phyloP scores from a whole-genome alignment of 2,113 vertebrate species.

The Archocentrus centrarchus region DNA sequence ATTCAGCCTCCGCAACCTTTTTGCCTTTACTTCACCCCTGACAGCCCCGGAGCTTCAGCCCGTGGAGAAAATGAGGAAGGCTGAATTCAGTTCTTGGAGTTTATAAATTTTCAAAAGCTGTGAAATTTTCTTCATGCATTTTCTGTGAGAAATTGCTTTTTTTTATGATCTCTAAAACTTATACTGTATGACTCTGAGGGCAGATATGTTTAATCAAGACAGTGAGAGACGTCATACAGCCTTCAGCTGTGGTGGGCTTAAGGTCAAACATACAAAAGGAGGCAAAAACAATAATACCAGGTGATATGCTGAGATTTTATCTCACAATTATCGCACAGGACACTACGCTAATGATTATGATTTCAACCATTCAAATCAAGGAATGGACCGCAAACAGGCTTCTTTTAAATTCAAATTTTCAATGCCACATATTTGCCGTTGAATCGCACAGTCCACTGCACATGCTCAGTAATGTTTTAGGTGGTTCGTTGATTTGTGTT shows the following conservation, averaged over 20 bases:
- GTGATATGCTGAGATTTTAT: background rate
- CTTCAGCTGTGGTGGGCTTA: background rate
- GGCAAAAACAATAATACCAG: background rate
- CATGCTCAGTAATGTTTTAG: background rate
- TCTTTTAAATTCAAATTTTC: background rate
- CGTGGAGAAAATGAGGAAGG: background rate
- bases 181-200: too few relatives aligned
- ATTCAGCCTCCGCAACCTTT: constrained; percentile 19
- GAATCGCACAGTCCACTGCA: background rate
- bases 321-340: background rate
- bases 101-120: background rate
- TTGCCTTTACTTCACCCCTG: constrained; percentile 39
- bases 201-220: too few relatives aligned
- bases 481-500: background rate
- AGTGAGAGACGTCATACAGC: background rate
- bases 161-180: too few relatives aligned
- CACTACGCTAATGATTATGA: too few relatives aligned
- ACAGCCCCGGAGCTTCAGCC: background rate
- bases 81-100: background rate
- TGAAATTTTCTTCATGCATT: background rate
- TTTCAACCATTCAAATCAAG: background rate
- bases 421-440: background rate
- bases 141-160: background rate
- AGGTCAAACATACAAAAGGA: background rate
- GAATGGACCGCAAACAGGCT: background rate